Conservation (phyloP, 2,113 vertebrate genomes). For the Chlorocebus sabaeus region DNA sequence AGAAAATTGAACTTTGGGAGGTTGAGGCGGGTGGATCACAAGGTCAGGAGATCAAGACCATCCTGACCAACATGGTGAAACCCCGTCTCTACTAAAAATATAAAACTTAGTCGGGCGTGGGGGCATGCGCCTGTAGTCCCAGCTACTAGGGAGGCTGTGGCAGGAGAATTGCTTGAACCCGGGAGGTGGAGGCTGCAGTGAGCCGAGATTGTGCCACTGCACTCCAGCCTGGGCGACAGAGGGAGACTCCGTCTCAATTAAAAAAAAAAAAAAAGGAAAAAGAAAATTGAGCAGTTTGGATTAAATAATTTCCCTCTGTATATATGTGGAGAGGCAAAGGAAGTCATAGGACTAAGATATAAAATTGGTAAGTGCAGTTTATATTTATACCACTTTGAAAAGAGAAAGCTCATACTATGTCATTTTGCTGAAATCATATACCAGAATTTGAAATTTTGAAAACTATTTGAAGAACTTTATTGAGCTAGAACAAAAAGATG, state of each 20-base stretch:
- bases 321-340: neutral
- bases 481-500: conserved; percentile 12
- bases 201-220: neutral
- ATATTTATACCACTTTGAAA: neutral
- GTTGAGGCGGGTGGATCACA: neutral
- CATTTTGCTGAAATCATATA: neutral
- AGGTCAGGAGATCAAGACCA: neutral
- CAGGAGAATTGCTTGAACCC: neutral
- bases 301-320: neutral
- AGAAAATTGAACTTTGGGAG: neutral
- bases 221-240: neutral
- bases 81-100: neutral
- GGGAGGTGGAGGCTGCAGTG: neutral
- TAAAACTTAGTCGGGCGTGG: neutral
- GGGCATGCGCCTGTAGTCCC: neutral
- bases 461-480: conserved; percentile 7
- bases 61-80: neutral
- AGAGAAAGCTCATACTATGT: neutral
- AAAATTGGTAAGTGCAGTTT: neutral
- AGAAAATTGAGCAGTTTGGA: conserved; percentile 33
- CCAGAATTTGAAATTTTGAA: conserved; percentile 21
- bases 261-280: neutral
- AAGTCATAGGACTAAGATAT: neutral
- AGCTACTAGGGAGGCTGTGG: neutral
- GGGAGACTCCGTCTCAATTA: neutral